phyloP scores from a whole-genome alignment of 2,797 vertebrate species.

The Vireo griseus region DNA sequence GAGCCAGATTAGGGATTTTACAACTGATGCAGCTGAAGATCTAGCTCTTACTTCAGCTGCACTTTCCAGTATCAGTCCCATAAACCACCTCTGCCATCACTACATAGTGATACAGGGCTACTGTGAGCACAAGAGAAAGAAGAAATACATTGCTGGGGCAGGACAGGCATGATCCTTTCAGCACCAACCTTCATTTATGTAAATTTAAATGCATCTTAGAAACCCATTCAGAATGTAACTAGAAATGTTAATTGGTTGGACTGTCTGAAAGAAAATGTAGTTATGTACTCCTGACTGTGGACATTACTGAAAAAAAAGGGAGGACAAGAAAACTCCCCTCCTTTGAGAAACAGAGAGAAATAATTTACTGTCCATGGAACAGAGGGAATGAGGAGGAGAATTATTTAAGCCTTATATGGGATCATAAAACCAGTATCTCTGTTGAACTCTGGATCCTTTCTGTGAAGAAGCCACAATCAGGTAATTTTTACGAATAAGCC shows the following conservation, averaged over 20 bases:
- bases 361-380: background rate
- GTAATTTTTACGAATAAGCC: background rate
- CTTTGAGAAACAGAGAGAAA: background rate
- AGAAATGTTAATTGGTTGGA: background rate
- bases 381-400: background rate
- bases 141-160: background rate
- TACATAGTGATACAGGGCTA: background rate
- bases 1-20: background rate
- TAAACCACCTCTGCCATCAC: background rate
- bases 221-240: background rate
- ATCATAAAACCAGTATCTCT: background rate
- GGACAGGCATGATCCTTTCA: background rate
- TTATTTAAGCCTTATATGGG: background rate
- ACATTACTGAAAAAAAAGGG: background rate
- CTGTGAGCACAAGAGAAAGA: background rate
- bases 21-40: background rate
- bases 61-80: background rate
- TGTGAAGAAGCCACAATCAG: background rate
- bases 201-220: background rate
- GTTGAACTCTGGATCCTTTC: background rate
- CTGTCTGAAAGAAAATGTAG: background rate
- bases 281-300: background rate
- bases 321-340: background rate
- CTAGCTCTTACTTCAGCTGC: background rate
- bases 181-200: background rate